Evolutionary conservation across 2,888 invertebrate species (phyloP).

Genomic region (Boloria euphrosyne): DNA sequence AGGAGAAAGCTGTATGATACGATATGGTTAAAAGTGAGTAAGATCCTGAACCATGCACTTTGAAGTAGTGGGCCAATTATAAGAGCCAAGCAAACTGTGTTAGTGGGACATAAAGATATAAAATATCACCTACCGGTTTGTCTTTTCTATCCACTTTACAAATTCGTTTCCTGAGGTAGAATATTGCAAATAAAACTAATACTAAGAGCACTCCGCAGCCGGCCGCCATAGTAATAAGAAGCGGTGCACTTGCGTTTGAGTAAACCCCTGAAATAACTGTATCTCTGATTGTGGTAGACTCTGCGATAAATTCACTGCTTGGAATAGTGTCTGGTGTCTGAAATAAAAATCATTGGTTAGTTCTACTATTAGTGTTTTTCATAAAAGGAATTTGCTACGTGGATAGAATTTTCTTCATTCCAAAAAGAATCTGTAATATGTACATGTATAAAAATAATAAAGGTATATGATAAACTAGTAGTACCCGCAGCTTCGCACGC

Average conservation of each 20-base stretch:
- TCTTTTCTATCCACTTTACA: constrained; percentile 70
- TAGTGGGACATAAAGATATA: constrained; percentile 9
- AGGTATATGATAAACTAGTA: too few species aligned
- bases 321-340: constrained; percentile 36
- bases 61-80: not conserved
- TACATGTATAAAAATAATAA: too few species aligned
- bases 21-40: not conserved
- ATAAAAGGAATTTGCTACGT: not conserved
- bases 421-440: too few species aligned
- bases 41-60: constrained; percentile 3
- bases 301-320: constrained; percentile 55
- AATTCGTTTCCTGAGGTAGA: constrained; percentile 64
- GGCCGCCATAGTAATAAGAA: constrained; percentile 45
- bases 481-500: too few species aligned
- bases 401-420: too few species aligned
- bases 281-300: constrained; percentile 55
- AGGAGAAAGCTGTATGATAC: constrained; percentile 11
- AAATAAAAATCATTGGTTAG: not conserved
- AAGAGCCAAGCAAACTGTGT: constrained; percentile 15
- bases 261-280: constrained; percentile 49
- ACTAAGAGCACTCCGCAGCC: constrained; percentile 60
- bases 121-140: constrained; percentile 62
- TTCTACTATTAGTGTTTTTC: not conserved
- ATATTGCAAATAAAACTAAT: constrained; percentile 53
- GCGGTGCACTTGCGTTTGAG: constrained; percentile 53